phyloP scores from a whole-genome alignment of 2,888 invertebrate species.

The Mongoloraphidia duomilia region DNA sequence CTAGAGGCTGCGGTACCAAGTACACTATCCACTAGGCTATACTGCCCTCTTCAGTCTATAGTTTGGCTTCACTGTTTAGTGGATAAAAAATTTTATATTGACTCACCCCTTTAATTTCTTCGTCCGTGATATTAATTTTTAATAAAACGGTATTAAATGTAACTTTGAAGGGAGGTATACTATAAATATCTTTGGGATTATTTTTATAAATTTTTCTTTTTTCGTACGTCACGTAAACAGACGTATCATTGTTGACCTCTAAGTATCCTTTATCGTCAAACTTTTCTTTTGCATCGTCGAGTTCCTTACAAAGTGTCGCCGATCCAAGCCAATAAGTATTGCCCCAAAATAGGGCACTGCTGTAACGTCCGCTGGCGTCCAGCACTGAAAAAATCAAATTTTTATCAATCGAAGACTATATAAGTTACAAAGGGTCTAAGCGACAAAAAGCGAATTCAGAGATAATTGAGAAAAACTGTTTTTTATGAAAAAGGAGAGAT shows the following conservation, averaged over 20 bases:
- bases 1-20: too few relatives aligned
- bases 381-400: constrained; percentile 1
- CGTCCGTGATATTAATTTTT: not conserved
- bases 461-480: too few relatives aligned
- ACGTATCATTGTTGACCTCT: too few relatives aligned
- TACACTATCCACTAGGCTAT: too few relatives aligned
- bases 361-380: constrained; percentile 9
- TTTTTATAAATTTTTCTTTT: constrained; percentile 1
- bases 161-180: constrained; percentile 6
- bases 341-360: constrained; percentile 7
- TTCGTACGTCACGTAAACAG: constrained; percentile 1
- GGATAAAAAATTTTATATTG: not conserved
- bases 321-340: constrained; percentile 9
- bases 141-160: constrained; percentile 4
- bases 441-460: too few relatives aligned
- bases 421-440: too few relatives aligned
- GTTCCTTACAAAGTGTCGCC: constrained; percentile 4
- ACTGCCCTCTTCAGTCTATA: too few relatives aligned
- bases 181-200: constrained; percentile 1
- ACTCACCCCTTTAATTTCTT: constrained; percentile 3
- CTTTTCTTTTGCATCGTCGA: not conserved
- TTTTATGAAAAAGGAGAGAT: too few relatives aligned
- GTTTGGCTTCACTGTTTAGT: not conserved
- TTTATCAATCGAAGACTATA: too few relatives aligned
- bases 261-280: too few relatives aligned